These are phyloP conservation scores for Nansenia antarctica DNA, from an alignment of 2,113 vertebrate genomes.

Conservation along the genomic window DNA sequence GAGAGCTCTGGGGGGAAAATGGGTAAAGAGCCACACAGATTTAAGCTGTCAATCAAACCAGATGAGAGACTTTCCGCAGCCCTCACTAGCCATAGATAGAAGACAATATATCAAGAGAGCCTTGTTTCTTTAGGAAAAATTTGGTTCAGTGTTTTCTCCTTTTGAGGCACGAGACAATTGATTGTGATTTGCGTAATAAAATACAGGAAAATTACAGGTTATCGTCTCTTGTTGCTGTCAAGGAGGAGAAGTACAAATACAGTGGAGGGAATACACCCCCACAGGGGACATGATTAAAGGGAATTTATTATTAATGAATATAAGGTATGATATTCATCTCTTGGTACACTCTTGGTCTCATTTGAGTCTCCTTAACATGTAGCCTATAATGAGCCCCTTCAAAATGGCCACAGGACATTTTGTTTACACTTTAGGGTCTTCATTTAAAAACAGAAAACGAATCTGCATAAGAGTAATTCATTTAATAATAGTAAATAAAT, in stretches of 20 bases:
- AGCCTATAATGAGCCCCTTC: background rate
- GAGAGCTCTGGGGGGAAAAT: background rate
- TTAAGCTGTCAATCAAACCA: conserved; percentile 33
- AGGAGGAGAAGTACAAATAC: background rate
- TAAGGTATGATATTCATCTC: background rate
- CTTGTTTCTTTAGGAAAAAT: background rate
- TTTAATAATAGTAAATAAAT: background rate
- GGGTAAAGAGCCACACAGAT: conserved; percentile 7
- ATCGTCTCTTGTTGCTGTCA: background rate
- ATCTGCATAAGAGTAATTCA: background rate
- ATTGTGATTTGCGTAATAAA: background rate
- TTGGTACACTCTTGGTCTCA: background rate
- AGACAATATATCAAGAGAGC: background rate
- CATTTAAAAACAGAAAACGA: background rate
- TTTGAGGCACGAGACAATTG: background rate
- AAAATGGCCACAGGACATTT: background rate
- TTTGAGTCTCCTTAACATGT: background rate
- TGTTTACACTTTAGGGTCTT: background rate
- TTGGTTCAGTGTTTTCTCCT: background rate
- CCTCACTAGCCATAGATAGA: background rate
- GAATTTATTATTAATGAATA: background rate
- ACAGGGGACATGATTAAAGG: background rate
- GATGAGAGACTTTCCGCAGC: background rate
- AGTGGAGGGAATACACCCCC: background rate
- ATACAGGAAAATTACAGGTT: background rate